Conservation (phyloP, 2,113 vertebrate species). For the Chaetorhynchus papuensis region DNA sequence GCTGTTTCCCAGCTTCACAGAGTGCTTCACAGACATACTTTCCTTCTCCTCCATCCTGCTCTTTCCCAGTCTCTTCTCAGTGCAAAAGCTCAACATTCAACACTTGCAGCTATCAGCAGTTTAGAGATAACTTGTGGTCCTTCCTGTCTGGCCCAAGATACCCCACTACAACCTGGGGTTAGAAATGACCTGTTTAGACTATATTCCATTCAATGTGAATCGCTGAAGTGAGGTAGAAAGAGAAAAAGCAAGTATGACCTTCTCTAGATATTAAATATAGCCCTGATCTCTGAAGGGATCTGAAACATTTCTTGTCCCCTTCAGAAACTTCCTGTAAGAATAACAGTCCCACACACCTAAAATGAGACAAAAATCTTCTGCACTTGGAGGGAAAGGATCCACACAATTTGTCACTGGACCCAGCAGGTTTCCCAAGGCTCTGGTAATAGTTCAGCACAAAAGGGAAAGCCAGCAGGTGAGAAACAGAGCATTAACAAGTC, state of each 20-base stretch:
- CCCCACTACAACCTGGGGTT: neutral
- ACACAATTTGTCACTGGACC: neutral
- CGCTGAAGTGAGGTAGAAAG: neutral
- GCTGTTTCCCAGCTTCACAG: neutral
- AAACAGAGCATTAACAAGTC: conserved; percentile 1
- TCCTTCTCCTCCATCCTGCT: neutral
- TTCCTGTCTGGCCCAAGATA: neutral
- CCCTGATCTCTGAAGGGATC: neutral
- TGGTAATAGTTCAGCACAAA: neutral
- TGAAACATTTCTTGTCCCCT: neutral
- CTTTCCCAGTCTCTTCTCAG: neutral
- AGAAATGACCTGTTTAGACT: neutral
- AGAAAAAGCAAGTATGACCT: neutral
- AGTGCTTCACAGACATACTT: neutral
- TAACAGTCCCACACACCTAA: neutral
- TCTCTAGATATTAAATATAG: neutral
- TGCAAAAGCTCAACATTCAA: neutral
- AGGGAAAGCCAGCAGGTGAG: neutral
- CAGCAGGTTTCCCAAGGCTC: conserved; percentile 2
- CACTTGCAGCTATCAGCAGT: neutral
- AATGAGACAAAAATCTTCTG: neutral
- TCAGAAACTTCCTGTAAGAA: neutral
- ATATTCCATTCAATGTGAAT: neutral
- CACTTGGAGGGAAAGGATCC: neutral
- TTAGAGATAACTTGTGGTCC: neutral